A percentile compares a stretch with the other conserved stretches of the same genome.
Evolutionary conservation across 2,888 invertebrate species (phyloP).

Genomic region (Troides oblongomaculatus): DNA sequence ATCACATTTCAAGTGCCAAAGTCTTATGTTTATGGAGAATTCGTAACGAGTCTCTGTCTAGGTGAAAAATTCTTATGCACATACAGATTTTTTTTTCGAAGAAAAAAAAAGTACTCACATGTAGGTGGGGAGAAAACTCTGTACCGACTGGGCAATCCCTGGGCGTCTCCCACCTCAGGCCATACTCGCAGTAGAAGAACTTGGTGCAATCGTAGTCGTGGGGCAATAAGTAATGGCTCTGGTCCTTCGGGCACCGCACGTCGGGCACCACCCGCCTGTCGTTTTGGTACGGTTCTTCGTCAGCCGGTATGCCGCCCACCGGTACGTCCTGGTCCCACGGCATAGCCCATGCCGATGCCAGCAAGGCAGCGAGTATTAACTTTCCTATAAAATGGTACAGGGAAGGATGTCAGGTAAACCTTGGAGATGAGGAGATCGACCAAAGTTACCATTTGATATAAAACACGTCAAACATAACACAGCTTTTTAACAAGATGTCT

Average conservation of each 20-base stretch:
- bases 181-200: conserved; percentile 63
- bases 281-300: background rate
- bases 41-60: too few relatives aligned
- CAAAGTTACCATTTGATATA: too few relatives aligned
- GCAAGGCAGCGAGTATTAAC: conserved; percentile 9
- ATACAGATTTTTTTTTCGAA: too few relatives aligned
- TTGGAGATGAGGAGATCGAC: too few relatives aligned
- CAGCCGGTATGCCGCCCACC: background rate
- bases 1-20: too few relatives aligned
- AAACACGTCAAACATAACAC: too few relatives aligned
- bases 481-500: too few relatives aligned
- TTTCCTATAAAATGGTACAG: conserved; percentile 7
- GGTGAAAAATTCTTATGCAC: too few relatives aligned
- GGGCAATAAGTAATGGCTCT: conserved; percentile 47
- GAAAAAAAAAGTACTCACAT: conserved; percentile 43
- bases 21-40: too few relatives aligned
- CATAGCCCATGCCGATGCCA: conserved; percentile 20
- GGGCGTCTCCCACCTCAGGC: conserved; percentile 40
- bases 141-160: conserved; percentile 50
- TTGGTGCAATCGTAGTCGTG: conserved; percentile 62
- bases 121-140: conserved; percentile 45
- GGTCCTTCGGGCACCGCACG: conserved; percentile 49
- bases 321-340: conserved; percentile 14
- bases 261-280: conserved; percentile 39
- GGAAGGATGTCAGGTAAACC: too few relatives aligned